A percentile compares a stretch with the other conserved stretches of the same genome.
phyloP scores from a whole-genome alignment of 2,888 invertebrate genomes.

The Drosophila differens region DNA sequence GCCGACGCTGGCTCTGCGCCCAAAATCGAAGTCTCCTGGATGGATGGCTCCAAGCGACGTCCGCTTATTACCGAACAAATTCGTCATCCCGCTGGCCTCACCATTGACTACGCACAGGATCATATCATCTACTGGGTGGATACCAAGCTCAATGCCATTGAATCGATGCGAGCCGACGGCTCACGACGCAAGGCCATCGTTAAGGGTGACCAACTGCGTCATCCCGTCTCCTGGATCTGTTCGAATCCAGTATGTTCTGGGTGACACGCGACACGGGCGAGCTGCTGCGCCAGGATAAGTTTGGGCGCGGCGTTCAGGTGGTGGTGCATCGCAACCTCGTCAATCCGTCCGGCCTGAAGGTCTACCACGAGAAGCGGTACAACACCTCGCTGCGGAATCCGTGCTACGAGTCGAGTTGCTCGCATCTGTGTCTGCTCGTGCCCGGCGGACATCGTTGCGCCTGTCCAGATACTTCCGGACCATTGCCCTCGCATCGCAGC shows the following conservation, averaged over 20 bases:
- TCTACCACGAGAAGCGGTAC: constrained; percentile 93
- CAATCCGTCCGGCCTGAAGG: constrained; percentile 94
- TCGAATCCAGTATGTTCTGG: constrained; percentile 97
- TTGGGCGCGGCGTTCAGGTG: constrained; percentile 96
- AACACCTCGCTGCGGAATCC: constrained; percentile 90
- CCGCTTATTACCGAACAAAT: constrained; percentile 93
- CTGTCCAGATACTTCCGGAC: constrained; percentile 92
- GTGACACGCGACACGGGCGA: constrained; percentile 95
- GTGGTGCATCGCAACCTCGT: constrained; percentile 93
- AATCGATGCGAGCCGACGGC: constrained; percentile 94
- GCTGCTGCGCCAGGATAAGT: constrained; percentile 96
- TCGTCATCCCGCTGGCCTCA: constrained; percentile 94
- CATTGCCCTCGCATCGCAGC: constrained; percentile 86
- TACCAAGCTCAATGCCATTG: constrained; percentile 95
- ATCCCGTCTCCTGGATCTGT: constrained; percentile 96
- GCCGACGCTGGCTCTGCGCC: constrained; percentile 95
- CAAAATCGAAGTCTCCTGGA: constrained; percentile 97
- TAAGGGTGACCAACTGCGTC: constrained; percentile 90
- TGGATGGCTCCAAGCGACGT: constrained; percentile 96
- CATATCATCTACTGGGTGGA: constrained; percentile 98
- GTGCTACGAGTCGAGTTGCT: constrained; percentile 91
- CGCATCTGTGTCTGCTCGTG: constrained; percentile 96
- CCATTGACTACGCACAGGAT: constrained; percentile 95
- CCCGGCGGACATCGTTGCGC: constrained; percentile 95
- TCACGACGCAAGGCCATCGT: constrained; percentile 90